A percentile compares a stretch with the other conserved stretches of the same genome.
phyloP scores from a whole-genome alignment of 1,140 invertebrate species.

The Drosophila sp. region DNA sequence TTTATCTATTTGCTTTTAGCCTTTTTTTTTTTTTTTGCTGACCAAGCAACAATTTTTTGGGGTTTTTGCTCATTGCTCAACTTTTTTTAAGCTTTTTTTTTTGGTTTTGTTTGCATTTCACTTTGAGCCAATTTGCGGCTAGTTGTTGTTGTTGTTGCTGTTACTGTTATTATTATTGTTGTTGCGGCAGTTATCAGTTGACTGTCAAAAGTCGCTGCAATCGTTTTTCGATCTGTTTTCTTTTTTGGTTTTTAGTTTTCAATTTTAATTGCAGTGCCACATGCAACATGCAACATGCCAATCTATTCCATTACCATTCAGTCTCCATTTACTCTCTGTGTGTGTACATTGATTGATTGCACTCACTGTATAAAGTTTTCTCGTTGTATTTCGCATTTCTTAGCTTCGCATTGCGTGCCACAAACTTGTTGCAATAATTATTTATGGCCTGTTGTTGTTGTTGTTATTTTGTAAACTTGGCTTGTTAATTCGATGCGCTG shows the following conservation, averaged over 20 bases:
- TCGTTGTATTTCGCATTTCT: background rate
- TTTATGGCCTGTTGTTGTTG: slow-evolving; percentile 9
- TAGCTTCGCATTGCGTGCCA: slow-evolving; percentile 30
- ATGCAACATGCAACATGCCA: slow-evolving; percentile 64
- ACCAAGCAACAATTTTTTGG: slow-evolving; percentile 47
- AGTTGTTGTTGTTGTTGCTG: slow-evolving; percentile 4
- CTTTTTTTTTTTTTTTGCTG: slow-evolving; percentile 56
- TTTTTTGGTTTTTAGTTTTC: slow-evolving; percentile 18
- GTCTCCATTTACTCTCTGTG: slow-evolving; percentile 6
- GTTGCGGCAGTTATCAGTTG: slow-evolving; percentile 36
- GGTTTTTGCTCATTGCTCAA: slow-evolving; percentile 62
- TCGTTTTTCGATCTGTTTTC: slow-evolving; percentile 24
- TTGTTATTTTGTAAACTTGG: slow-evolving; percentile 52
- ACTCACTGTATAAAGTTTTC: slow-evolving; percentile 16
- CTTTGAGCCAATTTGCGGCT: slow-evolving; percentile 61
- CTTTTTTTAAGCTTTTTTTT: slow-evolving; percentile 25
- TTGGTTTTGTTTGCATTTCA: slow-evolving; percentile 74
- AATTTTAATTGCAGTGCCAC: slow-evolving; percentile 64
- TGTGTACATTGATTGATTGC: slow-evolving; percentile 41
- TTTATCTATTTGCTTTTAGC: slow-evolving; percentile 45
- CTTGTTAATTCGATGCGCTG: slow-evolving; percentile 74
- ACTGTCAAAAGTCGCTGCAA: slow-evolving; percentile 50
- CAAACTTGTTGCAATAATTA: slow-evolving; percentile 26
- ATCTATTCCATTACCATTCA: slow-evolving; percentile 27
- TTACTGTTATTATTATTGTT: background rate